A percentile compares a stretch with the other conserved stretches of the same genome.
These are phyloP conservation scores for Sebastes vulpes DNA, from an alignment of 2,797 vertebrate genomes.

Conservation along the genomic window DNA sequence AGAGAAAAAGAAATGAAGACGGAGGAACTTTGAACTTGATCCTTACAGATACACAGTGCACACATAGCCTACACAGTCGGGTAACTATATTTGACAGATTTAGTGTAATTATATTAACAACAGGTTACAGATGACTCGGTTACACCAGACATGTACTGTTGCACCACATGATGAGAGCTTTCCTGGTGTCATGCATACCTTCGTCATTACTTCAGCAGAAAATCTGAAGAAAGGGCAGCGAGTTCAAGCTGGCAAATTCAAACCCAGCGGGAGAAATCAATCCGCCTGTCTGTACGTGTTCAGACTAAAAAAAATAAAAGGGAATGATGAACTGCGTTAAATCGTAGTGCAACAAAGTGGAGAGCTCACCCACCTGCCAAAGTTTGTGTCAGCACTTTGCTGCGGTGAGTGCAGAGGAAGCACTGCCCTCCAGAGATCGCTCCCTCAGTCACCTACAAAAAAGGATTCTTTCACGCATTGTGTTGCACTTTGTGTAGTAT, in stretches of 20 bases:
- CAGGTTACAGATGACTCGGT: not conserved
- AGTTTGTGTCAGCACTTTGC: conserved; percentile 51
- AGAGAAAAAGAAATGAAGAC: not conserved
- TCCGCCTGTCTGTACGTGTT: not conserved
- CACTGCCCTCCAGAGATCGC: not conserved
- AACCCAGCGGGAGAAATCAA: conserved; percentile 4
- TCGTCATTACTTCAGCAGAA: not conserved
- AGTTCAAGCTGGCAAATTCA: not conserved
- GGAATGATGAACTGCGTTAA: conserved; percentile 19
- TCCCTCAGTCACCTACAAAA: not conserved
- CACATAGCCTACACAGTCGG: not conserved
- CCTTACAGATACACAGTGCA: not conserved
- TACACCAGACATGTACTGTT: not conserved
- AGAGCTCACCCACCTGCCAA: conserved; percentile 19
- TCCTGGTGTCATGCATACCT: not conserved
- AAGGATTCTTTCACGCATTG: not conserved
- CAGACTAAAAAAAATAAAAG: conserved; percentile 6
- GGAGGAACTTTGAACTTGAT: not conserved
- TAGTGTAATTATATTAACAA: not conserved
- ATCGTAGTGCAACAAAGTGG: conserved; percentile 34
- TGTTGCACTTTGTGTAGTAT: not conserved
- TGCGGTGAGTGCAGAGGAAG: conserved; percentile 21
- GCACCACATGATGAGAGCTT: not conserved
- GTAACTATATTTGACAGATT: not conserved
- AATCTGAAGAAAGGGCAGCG: not conserved